Conservation (phyloP, 2,797 vertebrate genomes). For the Poeciliopsis paucimaculata region DNA sequence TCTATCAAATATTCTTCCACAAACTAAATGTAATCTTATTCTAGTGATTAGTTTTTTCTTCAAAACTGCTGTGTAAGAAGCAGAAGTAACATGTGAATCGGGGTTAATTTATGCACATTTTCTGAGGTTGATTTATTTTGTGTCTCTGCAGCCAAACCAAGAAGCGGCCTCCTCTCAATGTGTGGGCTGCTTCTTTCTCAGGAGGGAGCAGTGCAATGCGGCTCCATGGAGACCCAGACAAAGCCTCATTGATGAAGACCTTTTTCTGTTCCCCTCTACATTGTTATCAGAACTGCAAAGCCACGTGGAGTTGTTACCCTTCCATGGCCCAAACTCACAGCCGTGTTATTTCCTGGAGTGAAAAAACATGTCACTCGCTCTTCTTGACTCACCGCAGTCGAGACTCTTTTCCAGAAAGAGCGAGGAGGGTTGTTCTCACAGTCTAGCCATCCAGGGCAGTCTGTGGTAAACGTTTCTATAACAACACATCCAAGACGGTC, state of each 20-base stretch:
- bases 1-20: not conserved
- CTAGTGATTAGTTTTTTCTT: not conserved
- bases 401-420: conserved; percentile 74
- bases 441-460: conserved; percentile 56
- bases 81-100: not conserved
- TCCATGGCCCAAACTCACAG: not conserved
- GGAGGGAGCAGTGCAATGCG: conserved; percentile 44
- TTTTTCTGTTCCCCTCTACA: conserved; percentile 20
- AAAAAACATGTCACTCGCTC: not conserved
- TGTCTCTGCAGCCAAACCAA: not conserved
- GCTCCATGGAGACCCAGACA: conserved; percentile 68
- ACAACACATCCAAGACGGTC: conserved; percentile 1
- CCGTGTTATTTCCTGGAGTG: no score
- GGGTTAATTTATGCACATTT: not conserved
- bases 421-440: conserved; percentile 69
- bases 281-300: conserved; percentile 3
- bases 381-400: conserved; percentile 64
- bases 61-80: not conserved
- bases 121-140: not conserved
- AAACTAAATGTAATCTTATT: not conserved
- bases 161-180: conserved; percentile 19
- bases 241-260: conserved; percentile 68
- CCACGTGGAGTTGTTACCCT: conserved; percentile 3
- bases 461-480: conserved; percentile 70
- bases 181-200: conserved; percentile 51